phyloP scores from a whole-genome alignment of 2,113 vertebrate species.

The Cebidichthys violaceus region DNA sequence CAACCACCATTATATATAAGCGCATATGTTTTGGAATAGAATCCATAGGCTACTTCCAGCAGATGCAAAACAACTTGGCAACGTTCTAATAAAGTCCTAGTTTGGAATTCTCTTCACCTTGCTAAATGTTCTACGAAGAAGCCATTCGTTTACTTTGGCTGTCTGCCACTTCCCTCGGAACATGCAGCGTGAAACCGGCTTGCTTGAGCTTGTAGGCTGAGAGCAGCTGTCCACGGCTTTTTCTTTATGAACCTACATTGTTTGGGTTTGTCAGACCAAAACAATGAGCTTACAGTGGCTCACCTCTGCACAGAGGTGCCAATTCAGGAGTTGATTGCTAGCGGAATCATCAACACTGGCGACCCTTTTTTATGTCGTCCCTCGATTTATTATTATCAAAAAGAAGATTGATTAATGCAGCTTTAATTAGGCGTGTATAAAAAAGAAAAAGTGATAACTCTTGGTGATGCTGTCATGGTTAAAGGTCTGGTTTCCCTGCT shows the following conservation, averaged over 20 bases:
- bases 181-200: conserved; percentile 33
- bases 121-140: conserved; percentile 35
- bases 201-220: conserved; percentile 42
- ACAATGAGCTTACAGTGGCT: conserved; percentile 30
- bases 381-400: background rate
- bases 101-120: conserved; percentile 25
- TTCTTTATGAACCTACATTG: conserved; percentile 22
- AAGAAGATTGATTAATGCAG: background rate
- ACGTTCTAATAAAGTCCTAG: background rate
- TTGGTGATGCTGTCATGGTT: background rate
- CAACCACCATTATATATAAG: background rate
- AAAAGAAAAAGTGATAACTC: background rate
- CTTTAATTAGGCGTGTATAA: background rate
- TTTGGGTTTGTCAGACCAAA: conserved; percentile 46
- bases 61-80: conserved; percentile 21
- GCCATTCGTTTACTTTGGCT: conserved; percentile 49
- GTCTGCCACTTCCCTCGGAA: conserved; percentile 43
- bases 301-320: background rate
- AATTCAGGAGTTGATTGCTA: conserved; percentile 5
- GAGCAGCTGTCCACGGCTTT: conserved; percentile 31
- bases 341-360: background rate
- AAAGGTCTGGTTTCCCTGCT: conserved; percentile 1
- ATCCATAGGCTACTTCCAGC: background rate
- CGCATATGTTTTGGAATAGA: conserved; percentile 1
- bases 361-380: background rate